Conservation (phyloP, 2,797 vertebrate species). For the Sandelia bainsii region DNA sequence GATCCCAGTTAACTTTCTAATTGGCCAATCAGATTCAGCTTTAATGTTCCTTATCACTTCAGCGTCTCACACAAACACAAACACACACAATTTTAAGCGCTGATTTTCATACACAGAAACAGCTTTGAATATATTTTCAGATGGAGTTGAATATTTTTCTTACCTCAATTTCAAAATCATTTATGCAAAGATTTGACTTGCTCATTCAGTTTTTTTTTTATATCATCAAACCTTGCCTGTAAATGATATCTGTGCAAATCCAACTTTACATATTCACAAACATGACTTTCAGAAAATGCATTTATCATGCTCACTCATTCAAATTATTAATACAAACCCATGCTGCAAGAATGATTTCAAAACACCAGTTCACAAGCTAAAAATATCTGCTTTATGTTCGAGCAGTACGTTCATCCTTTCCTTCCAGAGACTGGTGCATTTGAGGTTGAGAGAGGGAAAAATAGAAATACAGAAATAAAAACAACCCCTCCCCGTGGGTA, state of each 20-base stretch:
- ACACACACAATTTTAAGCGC: not conserved
- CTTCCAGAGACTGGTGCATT: conserved; percentile 45
- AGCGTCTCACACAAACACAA: not conserved
- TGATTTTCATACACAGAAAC: conserved; percentile 32
- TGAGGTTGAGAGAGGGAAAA: conserved; percentile 29
- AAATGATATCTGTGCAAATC: not conserved
- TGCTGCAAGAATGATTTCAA: conserved; percentile 13
- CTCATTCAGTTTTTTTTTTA: not conserved
- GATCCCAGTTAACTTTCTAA: not conserved
- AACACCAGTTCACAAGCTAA: conserved; percentile 12
- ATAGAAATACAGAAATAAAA: conserved; percentile 53
- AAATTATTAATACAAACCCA: not conserved
- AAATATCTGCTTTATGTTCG: conserved; percentile 13
- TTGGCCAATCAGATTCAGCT: not conserved
- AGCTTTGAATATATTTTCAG: not conserved
- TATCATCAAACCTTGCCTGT: not conserved
- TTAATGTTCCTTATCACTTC: not conserved
- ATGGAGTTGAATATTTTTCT: not conserved
- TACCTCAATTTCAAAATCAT: not conserved
- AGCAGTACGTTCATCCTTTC: conserved; percentile 32
- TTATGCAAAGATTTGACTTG: not conserved
- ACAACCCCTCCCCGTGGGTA: conserved; percentile 20
- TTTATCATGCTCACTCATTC: not conserved
- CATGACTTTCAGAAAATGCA: not conserved
- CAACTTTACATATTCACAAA: not conserved